These are phyloP conservation scores for Poeciliopsis presidionis DNA, from an alignment of 2,797 vertebrate genomes.

Conservation along the genomic window DNA sequence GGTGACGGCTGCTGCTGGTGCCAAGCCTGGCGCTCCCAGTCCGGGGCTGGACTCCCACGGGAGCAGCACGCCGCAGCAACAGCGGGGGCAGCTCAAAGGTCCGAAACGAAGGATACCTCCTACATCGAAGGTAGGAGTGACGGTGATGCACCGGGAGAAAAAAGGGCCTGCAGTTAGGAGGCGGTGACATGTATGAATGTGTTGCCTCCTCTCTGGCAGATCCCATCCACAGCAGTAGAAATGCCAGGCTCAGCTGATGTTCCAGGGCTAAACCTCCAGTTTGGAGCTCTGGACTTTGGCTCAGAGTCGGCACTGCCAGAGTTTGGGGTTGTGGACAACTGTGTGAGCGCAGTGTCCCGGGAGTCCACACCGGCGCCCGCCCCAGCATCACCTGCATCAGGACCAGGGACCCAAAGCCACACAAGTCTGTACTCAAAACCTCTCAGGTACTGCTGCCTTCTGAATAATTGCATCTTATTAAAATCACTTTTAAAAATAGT, in stretches of 20 bases:
- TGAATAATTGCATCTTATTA: background rate
- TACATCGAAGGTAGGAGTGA: constrained; percentile 85
- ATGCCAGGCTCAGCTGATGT: constrained; percentile 94
- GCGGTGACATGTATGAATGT: background rate
- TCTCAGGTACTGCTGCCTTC: constrained; percentile 80
- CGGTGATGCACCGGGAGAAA: background rate
- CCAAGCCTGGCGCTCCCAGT: constrained; percentile 74
- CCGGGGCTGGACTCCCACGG: constrained; percentile 81
- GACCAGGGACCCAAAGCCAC: constrained; percentile 77
- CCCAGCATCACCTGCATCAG: constrained; percentile 63
- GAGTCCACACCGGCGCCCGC: constrained; percentile 76
- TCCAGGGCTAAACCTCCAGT: constrained; percentile 93
- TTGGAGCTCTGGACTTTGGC: constrained; percentile 95
- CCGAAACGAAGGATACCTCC: constrained; percentile 91
- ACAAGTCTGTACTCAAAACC: constrained; percentile 91
- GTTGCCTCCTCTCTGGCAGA: constrained; percentile 72
- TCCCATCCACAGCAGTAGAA: constrained; percentile 93
- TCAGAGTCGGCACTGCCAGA: constrained; percentile 89
- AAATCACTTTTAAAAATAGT: background rate
- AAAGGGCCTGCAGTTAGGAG: background rate
- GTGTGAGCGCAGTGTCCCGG: constrained; percentile 69
- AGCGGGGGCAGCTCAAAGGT: constrained; percentile 89
- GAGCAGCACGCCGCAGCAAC: constrained; percentile 80
- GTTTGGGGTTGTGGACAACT: constrained; percentile 85
- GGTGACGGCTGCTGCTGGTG: constrained; percentile 54